Evolutionary conservation across 2,888 invertebrate species (phyloP).

Genomic region (Eupithecia tripunctaria): DNA sequence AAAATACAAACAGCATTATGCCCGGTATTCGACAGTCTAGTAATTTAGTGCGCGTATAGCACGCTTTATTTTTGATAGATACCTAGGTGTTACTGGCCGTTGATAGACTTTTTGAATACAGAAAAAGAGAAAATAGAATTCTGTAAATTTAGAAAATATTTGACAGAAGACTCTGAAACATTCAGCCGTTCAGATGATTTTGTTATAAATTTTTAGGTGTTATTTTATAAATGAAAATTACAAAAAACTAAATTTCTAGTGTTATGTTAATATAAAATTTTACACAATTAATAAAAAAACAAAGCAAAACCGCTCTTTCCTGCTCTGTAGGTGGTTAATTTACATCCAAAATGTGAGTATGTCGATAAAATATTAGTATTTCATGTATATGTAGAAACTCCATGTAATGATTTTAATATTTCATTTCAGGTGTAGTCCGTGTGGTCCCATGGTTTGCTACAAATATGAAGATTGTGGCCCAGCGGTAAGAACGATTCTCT

Average conservation of each 20-base stretch:
- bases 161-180: constrained; percentile 61
- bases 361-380: neutral
- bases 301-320: constrained; percentile 47
- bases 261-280: constrained; percentile 46
- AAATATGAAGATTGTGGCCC: constrained; percentile 83
- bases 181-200: constrained; percentile 60
- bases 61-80: constrained; percentile 9
- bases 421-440: constrained; percentile 75
- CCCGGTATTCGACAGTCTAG: neutral
- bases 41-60: neutral
- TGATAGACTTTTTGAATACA: constrained; percentile 45
- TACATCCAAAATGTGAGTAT: constrained; percentile 51
- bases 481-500: constrained; percentile 62
- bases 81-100: constrained; percentile 34
- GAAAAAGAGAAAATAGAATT: constrained; percentile 42
- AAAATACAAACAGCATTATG: neutral
- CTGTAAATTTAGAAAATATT: constrained; percentile 49
- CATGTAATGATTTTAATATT: neutral
- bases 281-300: constrained; percentile 37
- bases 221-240: constrained; percentile 53
- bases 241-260: constrained; percentile 57
- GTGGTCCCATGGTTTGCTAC: constrained; percentile 80
- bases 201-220: constrained; percentile 53
- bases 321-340: constrained; percentile 35
- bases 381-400: neutral